These are phyloP conservation scores for Aplodontia rufa DNA, from an alignment of 2,113 vertebrate genomes.

Conservation along the genomic window DNA sequence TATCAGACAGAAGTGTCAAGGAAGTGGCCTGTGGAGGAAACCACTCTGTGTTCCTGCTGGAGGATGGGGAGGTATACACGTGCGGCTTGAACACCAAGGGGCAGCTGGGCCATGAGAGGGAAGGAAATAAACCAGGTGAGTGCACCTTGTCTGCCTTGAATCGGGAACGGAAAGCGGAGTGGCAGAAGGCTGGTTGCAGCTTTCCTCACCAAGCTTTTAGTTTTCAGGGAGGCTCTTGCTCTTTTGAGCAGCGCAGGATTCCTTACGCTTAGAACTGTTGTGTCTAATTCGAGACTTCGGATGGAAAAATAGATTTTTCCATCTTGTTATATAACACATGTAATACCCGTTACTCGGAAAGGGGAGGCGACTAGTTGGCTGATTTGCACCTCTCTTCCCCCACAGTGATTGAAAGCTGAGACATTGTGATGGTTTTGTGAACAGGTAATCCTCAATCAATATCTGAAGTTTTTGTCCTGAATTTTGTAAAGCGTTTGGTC, in stretches of 20 bases:
- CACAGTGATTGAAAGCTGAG: background rate
- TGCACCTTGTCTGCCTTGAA: rapidly evolving
- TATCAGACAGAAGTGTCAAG: conserved; percentile 89
- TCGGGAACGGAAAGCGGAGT: background rate
- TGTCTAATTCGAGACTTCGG: conserved; percentile 19
- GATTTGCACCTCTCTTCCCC: background rate
- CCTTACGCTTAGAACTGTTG: background rate
- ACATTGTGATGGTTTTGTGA: background rate
- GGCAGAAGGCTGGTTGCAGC: background rate
- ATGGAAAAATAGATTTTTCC: conserved; percentile 26
- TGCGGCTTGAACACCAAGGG: conserved; percentile 95
- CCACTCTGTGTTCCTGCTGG: conserved; percentile 93
- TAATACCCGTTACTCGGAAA: background rate
- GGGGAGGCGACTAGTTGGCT: background rate
- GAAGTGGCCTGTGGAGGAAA: conserved; percentile 93
- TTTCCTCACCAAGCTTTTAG: rapidly evolving
- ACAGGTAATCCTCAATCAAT: background rate
- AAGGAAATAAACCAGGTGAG: conserved; percentile 92
- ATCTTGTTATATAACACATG: background rate
- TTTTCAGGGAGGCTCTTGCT: background rate
- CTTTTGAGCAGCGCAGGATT: background rate
- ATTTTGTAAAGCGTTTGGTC: background rate
- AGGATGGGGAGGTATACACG: conserved; percentile 94
- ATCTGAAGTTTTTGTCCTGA: background rate
- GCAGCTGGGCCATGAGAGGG: conserved; percentile 93